Conservation (phyloP, 2,888 invertebrate genomes). For the Leucania comma region DNA sequence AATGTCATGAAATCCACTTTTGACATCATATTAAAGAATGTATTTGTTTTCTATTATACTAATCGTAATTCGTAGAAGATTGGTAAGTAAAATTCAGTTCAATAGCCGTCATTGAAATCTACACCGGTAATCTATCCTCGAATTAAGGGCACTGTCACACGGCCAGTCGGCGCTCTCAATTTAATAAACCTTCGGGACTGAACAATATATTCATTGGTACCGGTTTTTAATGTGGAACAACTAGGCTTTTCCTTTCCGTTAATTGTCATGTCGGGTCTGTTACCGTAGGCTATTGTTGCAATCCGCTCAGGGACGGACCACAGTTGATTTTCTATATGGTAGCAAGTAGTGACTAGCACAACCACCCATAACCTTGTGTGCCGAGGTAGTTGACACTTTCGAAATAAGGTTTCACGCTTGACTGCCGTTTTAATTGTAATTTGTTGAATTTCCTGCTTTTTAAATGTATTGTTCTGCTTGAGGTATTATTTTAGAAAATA, state of each 20-base stretch:
- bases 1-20: too few species aligned
- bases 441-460: constrained; percentile 44
- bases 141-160: constrained; percentile 59
- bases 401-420: constrained; percentile 47
- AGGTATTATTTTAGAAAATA: constrained; percentile 6
- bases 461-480: constrained; percentile 29
- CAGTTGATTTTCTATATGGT: constrained; percentile 25
- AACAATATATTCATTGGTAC: constrained; percentile 62
- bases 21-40: too few species aligned
- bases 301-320: constrained; percentile 52
- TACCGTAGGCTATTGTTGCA: constrained; percentile 60
- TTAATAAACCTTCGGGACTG: constrained; percentile 57
- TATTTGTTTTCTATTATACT: background rate
- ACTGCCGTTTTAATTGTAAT: constrained; percentile 38
- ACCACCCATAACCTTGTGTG: constrained; percentile 36
- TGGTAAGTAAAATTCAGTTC: constrained; percentile 27
- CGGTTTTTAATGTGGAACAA: constrained; percentile 66
- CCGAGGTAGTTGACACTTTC: constrained; percentile 57
- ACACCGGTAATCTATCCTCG: constrained; percentile 56
- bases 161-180: constrained; percentile 45
- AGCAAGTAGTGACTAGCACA: constrained; percentile 7
- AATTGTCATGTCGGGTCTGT: constrained; percentile 76
- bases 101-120: constrained; percentile 44
- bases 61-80: too few species aligned
- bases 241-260: constrained; percentile 79